Percentiles rank a stretch among this genome's conserved stretches.
phyloP scores from a whole-genome alignment of 2,888 invertebrate genomes.

The Drosophila kokeensis region DNA sequence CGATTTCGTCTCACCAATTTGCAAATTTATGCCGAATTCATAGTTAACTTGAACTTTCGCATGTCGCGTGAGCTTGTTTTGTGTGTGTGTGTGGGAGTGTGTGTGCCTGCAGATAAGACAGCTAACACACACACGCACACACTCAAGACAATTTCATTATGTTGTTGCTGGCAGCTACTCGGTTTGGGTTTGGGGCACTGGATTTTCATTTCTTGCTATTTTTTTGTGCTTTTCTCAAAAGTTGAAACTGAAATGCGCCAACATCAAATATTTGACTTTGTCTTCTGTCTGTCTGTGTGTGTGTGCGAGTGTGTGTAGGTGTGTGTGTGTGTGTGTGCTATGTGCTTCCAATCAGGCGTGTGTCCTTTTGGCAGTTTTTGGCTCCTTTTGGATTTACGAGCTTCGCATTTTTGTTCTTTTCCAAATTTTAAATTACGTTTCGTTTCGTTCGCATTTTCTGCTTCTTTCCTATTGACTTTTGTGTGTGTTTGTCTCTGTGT shows the following conservation, averaged over 20 bases:
- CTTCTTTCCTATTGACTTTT: constrained; percentile 42
- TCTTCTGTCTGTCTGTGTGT: constrained; percentile 27
- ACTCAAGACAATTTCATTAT: constrained; percentile 75
- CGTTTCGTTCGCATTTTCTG: constrained; percentile 55
- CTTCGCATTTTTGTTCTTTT: constrained; percentile 64
- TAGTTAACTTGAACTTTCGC: constrained; percentile 7
- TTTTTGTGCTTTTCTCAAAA: constrained; percentile 51
- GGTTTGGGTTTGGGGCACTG: constrained; percentile 34
- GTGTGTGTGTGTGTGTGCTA: constrained; percentile 22
- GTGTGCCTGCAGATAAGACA: constrained; percentile 65
- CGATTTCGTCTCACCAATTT: constrained; percentile 1
- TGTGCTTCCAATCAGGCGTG: constrained; percentile 79
- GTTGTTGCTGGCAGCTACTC: constrained; percentile 59
- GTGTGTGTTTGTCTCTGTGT: background rate
- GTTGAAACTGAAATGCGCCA: constrained; percentile 73
- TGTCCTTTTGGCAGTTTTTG: constrained; percentile 51
- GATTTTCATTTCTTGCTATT: constrained; percentile 21
- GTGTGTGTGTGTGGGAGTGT: constrained; percentile 39
- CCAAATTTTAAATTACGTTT: constrained; percentile 77
- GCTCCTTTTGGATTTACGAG: constrained; percentile 64
- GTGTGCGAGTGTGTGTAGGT: constrained; percentile 4
- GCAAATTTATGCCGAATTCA: background rate
- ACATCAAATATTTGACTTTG: constrained; percentile 80
- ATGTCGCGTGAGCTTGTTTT: background rate
- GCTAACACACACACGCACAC: constrained; percentile 24